Evolutionary conservation across 2,888 invertebrate genomes (phyloP).

Genomic region (Brassicogethes aeneus): DNA sequence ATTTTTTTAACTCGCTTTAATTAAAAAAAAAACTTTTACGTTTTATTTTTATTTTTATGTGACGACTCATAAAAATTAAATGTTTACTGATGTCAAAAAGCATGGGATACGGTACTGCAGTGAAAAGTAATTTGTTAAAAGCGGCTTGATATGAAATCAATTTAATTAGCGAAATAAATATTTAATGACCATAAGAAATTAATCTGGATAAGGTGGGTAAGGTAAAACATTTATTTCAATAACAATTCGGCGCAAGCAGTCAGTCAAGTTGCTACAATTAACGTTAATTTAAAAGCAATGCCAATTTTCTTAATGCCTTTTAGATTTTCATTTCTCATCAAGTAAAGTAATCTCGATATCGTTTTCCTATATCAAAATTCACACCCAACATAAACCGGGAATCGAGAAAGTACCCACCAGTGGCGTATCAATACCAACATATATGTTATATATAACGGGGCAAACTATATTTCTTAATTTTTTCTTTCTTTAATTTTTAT

Average conservation of each 20-base stretch:
- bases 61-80: too few species aligned
- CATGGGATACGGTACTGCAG: too few species aligned
- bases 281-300: constrained; percentile 41
- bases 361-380: constrained; percentile 40
- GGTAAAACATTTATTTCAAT: constrained; percentile 25
- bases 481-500: too few species aligned
- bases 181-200: constrained; percentile 28
- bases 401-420: too few species aligned
- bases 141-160: constrained; percentile 14
- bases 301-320: constrained; percentile 43
- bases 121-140: constrained; percentile 11
- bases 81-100: too few species aligned
- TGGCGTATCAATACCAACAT: too few species aligned
- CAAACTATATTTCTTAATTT: too few species aligned
- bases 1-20: too few species aligned
- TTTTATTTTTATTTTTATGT: too few species aligned
- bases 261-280: constrained; percentile 30
- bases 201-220: constrained; percentile 11
- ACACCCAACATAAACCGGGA: constrained; percentile 35
- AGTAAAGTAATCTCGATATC: constrained; percentile 40
- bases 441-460: too few species aligned
- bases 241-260: constrained; percentile 26
- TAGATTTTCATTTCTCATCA: constrained; percentile 43
- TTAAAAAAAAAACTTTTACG: too few species aligned
- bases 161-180: constrained; percentile 29